Base-by-base conservation (phyloP, 2,888 invertebrate species). In the Plagodis pulveraria region DNA sequence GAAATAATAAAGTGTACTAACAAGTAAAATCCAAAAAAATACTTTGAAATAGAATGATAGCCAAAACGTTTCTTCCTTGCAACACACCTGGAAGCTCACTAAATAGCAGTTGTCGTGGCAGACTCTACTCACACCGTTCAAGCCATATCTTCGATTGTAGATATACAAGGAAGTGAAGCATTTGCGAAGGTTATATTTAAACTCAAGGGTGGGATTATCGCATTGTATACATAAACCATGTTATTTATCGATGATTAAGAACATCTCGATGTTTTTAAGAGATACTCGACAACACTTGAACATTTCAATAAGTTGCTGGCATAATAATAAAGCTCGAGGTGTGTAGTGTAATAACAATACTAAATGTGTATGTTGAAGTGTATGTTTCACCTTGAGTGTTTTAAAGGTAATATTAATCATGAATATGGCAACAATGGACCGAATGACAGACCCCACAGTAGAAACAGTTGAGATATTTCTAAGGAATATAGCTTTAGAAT, bases 371-470 rank as follows among this genome's bases (percentile, higher is more conserved):
- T 66, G 62, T 63, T 63, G 62, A 66, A 45, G 36, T 70, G 67
- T 69, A 71, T 62, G 62, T 67, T 72, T 76, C 78, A 81, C 91
- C 91, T 90, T 91, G 89, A 77, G 71, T 49, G n/a, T 52, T 69
- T 78, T 78, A 74, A 79, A 77, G 79, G 70, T 76, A 78, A 72
- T 73, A 88, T 90, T 84, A 89, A 90, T 91, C 88, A 90, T 82
- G 81, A 81, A 78, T 74, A 78, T 67, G 76, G 77, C 73, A 85
- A 91, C 89, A 91, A 90, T 88, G 72, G 81, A 71, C 70, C 77
- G 83, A 73, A 87, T 84, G 88, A 85, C 86, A 84, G 81, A 53
- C 42, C 42, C 36, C 6, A 11, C 33, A 35, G 38, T 58, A 12
- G 55, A 56, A 56, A 55, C 22, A 22, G 22, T 22, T 22, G 72